phyloP scores from a whole-genome alignment of 2,888 invertebrate species.

The Pristionchus mayeri region DNA sequence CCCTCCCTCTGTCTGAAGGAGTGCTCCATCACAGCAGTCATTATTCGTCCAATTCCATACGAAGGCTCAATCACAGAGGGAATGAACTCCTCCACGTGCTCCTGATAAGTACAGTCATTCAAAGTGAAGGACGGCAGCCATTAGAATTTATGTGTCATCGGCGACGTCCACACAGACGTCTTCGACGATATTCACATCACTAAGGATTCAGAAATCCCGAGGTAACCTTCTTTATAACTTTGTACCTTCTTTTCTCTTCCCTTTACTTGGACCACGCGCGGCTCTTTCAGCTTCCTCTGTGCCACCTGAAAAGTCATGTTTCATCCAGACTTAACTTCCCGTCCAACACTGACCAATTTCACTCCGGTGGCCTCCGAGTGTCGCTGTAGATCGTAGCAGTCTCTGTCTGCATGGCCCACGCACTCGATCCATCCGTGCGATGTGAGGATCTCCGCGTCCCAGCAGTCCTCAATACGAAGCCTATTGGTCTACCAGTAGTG shows the following conservation, averaged over 20 bases:
- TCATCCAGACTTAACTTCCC: not conserved
- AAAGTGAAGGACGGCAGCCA: not conserved
- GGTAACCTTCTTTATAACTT: not conserved
- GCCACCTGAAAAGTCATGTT: slow-evolving; percentile 87
- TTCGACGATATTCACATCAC: too few relatives aligned
- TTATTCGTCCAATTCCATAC: slow-evolving; percentile 95
- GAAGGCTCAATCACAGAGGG: slow-evolving; percentile 99
- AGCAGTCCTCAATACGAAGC: slow-evolving; percentile 87
- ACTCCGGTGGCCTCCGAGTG: slow-evolving; percentile 94
- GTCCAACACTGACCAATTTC: slow-evolving; percentile 50
- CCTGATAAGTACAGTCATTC: slow-evolving; percentile 39
- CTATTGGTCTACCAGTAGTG: not conserved
- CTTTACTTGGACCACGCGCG: slow-evolving; percentile 83
- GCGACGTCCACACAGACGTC: too few relatives aligned
- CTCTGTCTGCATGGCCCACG: slow-evolving; percentile 99
- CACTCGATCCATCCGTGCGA: slow-evolving; percentile 99
- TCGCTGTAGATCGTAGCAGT: slow-evolving; percentile 95
- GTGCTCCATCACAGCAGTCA: slow-evolving; percentile 96
- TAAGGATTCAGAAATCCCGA: not conserved
- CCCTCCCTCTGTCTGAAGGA: slow-evolving; percentile 92
- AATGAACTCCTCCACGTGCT: slow-evolving; percentile 90
- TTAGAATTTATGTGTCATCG: too few relatives aligned
- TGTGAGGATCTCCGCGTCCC: slow-evolving; percentile 98
- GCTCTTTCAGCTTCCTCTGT: slow-evolving; percentile 90
- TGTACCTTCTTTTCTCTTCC: slow-evolving; percentile 85